phyloP scores from a whole-genome alignment of 2,888 invertebrate species.

The Nephrotoma guestfalica region DNA sequence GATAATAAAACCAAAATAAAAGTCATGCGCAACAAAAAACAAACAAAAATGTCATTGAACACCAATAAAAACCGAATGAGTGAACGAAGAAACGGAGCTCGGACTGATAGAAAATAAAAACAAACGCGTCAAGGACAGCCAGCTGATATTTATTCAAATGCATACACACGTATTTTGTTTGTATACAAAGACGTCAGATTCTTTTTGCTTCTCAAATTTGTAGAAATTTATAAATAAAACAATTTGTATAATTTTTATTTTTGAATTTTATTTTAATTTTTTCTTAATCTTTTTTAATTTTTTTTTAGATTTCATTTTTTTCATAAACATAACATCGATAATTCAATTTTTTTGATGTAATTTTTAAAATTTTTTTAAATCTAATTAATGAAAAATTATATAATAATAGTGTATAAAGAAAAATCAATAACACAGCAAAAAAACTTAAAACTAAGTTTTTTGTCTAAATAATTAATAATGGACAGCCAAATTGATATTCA shows the following conservation, averaged over 20 bases:
- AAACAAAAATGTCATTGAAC: background rate
- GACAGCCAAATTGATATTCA: conserved; percentile 4
- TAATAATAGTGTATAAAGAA: background rate
- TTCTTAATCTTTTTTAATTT: background rate
- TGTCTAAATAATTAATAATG: background rate
- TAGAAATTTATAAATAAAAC: background rate
- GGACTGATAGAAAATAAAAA: background rate
- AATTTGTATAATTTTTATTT: background rate
- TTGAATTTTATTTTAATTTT: background rate
- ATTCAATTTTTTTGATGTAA: background rate
- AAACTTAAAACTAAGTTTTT: background rate
- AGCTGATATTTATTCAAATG: background rate
- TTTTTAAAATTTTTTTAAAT: background rate
- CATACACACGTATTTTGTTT: background rate
- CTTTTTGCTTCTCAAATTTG: background rate
- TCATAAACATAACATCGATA: background rate
- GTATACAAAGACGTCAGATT: background rate
- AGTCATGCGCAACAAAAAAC: background rate
- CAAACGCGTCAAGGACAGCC: background rate
- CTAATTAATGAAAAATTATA: background rate
- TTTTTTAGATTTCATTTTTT: background rate
- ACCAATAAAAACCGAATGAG: no score
- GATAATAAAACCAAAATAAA: background rate
- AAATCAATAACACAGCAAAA: background rate
- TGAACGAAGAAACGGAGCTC: background rate